Evolutionary conservation across 2,113 vertebrate genomes (phyloP).

Genomic region (Oreochromis niloticus): DNA sequence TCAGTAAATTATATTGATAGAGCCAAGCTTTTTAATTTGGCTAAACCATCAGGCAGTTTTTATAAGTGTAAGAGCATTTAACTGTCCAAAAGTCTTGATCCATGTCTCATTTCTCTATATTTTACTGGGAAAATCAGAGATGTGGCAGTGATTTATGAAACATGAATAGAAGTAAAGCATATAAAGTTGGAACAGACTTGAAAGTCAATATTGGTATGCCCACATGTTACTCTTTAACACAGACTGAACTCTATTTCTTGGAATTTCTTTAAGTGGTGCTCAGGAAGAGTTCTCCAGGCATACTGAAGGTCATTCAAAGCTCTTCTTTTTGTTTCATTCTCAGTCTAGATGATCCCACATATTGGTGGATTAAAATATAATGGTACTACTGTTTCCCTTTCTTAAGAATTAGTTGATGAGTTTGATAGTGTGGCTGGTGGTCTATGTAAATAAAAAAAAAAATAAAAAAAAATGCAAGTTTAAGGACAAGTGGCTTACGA

Average conservation of each 20-base stretch:
- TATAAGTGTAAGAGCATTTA: not conserved
- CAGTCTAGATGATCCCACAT: not conserved
- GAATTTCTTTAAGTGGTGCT: not conserved
- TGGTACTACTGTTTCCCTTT: not conserved
- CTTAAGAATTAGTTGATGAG: not conserved
- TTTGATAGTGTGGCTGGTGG: not conserved
- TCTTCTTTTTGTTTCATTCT: not conserved
- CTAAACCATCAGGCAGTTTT: not conserved
- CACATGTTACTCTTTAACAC: not conserved
- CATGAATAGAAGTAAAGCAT: not conserved
- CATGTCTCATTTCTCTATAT: not conserved
- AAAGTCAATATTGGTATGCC: not conserved
- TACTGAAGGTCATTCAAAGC: not conserved
- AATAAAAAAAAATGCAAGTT: not conserved
- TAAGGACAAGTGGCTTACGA: not conserved
- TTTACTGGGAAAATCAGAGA: not conserved
- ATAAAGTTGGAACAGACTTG: not conserved
- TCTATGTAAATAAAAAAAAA: not conserved
- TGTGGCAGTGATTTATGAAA: not conserved
- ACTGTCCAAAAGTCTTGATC: not conserved
- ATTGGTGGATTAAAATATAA: not conserved
- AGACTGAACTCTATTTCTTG: not conserved
- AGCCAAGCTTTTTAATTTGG: not conserved
- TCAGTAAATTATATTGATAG: not conserved
- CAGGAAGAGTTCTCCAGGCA: not conserved